A percentile compares a stretch with the other conserved stretches of the same genome.
Conservation (phyloP, 53 echinoderm and acorn worm species). For the Paracentrotus lividus region DNA sequence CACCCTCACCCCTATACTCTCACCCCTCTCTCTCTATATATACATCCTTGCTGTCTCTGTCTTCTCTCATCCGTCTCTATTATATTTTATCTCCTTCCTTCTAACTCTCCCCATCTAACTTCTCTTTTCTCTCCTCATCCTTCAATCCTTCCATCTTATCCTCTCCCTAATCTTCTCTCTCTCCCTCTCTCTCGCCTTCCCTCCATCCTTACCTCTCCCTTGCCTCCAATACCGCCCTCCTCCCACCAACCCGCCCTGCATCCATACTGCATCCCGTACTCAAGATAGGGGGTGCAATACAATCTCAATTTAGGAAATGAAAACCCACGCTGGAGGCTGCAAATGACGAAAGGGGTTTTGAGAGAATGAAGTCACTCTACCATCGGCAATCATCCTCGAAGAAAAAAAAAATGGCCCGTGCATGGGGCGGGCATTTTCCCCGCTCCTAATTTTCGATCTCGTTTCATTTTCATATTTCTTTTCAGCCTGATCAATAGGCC, state of each 20-base stretch:
- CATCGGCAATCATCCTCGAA: slow-evolving; percentile 62
- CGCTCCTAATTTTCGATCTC: background rate
- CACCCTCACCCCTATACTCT: background rate
- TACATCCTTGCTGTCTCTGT: background rate
- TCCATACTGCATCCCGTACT: background rate
- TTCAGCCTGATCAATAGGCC: slow-evolving; percentile 62
- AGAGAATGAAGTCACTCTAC: slow-evolving; percentile 23
- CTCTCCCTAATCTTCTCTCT: background rate
- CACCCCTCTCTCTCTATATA: background rate
- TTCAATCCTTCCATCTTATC: background rate
- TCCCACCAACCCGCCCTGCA: background rate
- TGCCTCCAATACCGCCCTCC: background rate
- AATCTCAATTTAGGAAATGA: slow-evolving; percentile 58
- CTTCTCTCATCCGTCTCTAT: background rate
- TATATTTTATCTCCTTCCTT: background rate
- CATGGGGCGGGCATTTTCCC: slow-evolving; percentile 53
- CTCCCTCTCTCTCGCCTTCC: background rate
- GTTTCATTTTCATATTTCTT: slow-evolving; percentile 61
- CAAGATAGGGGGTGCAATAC: slow-evolving; percentile 5
- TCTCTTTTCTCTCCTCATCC: background rate
- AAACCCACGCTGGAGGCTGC: slow-evolving; percentile 38
- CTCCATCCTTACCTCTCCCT: background rate
- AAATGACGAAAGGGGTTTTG: slow-evolving; percentile 17
- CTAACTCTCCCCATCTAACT: background rate
- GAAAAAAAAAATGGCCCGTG: background rate